Percentiles rank a stretch among this genome's conserved stretches.
Evolutionary conservation across 2,113 vertebrate genomes (phyloP).

Genomic region (Podarcis muralis): DNA sequence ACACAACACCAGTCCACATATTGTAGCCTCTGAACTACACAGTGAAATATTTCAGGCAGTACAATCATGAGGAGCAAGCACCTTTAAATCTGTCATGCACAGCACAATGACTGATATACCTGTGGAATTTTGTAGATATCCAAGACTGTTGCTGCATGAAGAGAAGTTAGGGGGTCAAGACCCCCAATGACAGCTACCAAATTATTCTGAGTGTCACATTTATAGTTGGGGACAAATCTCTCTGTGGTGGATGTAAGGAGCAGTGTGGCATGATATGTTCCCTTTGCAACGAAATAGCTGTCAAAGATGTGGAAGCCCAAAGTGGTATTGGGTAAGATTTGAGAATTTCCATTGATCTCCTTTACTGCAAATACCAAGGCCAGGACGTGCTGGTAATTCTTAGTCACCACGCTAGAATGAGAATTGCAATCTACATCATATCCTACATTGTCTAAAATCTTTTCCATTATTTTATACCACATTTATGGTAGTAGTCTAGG

Average conservation of each 20-base stretch:
- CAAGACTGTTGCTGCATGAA: neutral
- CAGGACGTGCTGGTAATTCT: neutral
- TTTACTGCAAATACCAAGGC: neutral
- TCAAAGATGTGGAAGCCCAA: neutral
- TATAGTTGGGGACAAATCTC: neutral
- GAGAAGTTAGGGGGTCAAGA: neutral
- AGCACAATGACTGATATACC: neutral
- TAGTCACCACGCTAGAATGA: neutral
- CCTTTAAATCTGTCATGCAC: neutral
- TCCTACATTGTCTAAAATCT: too few relatives aligned
- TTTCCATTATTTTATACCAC: too few relatives aligned
- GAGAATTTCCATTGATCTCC: neutral
- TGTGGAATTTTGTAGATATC: neutral
- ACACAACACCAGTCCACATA: too few relatives aligned
- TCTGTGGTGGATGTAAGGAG: neutral
- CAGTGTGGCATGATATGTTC: neutral
- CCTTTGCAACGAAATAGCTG: neutral
- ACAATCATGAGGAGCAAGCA: neutral
- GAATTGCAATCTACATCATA: neutral
- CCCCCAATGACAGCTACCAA: neutral
- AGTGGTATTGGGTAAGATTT: neutral
- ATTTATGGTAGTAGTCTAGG: too few relatives aligned
- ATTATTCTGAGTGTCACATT: neutral
- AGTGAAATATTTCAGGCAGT: neutral
- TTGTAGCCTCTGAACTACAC: neutral